A percentile compares a stretch with the other conserved stretches of the same genome.
These are phyloP conservation scores for Boloria euphrosyne DNA, from an alignment of 2,888 invertebrate genomes.

Conservation along the genomic window DNA sequence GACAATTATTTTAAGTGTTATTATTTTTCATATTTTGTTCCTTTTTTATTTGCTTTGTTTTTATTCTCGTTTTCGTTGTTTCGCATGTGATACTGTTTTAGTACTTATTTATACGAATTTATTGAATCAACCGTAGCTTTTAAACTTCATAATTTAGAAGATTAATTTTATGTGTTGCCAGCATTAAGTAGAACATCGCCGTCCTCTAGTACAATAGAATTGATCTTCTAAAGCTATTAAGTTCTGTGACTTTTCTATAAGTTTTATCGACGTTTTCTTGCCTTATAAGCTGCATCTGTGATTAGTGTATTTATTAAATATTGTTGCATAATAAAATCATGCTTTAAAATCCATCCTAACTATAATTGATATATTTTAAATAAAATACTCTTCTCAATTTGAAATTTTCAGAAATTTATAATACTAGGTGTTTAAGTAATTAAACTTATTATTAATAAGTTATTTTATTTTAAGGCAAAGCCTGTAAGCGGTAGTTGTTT, in stretches of 20 bases:
- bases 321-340: constrained; percentile 51
- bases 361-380: constrained; percentile 17
- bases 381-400: constrained; percentile 52
- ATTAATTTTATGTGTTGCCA: constrained; percentile 48
- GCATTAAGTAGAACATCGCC: constrained; percentile 30
- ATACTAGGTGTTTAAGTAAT: constrained; percentile 15
- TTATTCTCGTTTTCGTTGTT: constrained; percentile 49
- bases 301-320: constrained; percentile 52
- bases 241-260: constrained; percentile 31
- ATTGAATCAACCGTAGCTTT: constrained; percentile 31
- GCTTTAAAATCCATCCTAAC: constrained; percentile 42
- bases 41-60: constrained; percentile 47
- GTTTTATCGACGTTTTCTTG: constrained; percentile 53
- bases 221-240: constrained; percentile 52
- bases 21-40: constrained; percentile 40
- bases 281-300: constrained; percentile 69
- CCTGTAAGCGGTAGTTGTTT: constrained; percentile 27
- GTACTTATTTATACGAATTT: constrained; percentile 43
- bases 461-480: constrained; percentile 16
- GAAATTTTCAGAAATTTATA: constrained; percentile 50
- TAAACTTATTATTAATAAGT: constrained; percentile 17
- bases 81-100: constrained; percentile 62
- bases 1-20: constrained; percentile 58
- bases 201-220: constrained; percentile 46
- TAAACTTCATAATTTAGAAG: constrained; percentile 49